phyloP scores from a whole-genome alignment of 2,888 invertebrate genomes.

The Sinotaia quadrata region DNA sequence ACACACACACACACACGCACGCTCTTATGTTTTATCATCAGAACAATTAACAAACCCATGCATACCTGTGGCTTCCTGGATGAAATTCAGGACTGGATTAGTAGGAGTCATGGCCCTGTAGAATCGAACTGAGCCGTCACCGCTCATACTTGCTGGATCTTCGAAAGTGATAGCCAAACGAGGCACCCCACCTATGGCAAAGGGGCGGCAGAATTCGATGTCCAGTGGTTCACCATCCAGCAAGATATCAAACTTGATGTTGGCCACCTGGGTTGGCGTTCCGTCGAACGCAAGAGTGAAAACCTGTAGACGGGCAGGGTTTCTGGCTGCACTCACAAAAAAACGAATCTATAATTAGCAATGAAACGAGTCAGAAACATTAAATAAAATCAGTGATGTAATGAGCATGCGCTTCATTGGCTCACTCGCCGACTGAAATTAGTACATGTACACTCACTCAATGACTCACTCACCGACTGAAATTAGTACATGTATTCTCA shows the following conservation, averaged over 20 bases:
- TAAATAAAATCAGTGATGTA: no score
- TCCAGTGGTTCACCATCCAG: constrained; percentile 25
- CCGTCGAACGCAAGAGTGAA: constrained; percentile 22
- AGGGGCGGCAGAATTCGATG: constrained; percentile 27
- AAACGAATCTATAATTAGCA: no score
- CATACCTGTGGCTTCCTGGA: constrained; percentile 11
- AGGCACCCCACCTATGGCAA: neutral
- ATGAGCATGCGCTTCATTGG: no score
- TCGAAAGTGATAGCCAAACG: constrained; percentile 26
- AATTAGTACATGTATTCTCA: no score
- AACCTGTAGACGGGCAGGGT: constrained; percentile 16
- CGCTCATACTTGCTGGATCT: constrained; percentile 16
- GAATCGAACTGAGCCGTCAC: constrained; percentile 18
- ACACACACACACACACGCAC: constrained; percentile 17
- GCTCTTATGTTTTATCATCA: neutral
- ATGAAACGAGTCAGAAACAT: no score
- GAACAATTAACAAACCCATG: neutral
- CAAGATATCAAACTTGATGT: constrained; percentile 9
- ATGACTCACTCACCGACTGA: no score
- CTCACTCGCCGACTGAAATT: no score
- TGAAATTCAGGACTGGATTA: neutral
- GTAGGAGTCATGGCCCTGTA: constrained; percentile 5
- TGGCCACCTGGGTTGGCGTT: constrained; percentile 13
- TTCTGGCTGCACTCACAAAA: no score
- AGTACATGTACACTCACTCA: no score